These are phyloP conservation scores for Calyptommatus sinebrachiatus DNA, from an alignment of 2,113 vertebrate species.

Conservation along the genomic window DNA sequence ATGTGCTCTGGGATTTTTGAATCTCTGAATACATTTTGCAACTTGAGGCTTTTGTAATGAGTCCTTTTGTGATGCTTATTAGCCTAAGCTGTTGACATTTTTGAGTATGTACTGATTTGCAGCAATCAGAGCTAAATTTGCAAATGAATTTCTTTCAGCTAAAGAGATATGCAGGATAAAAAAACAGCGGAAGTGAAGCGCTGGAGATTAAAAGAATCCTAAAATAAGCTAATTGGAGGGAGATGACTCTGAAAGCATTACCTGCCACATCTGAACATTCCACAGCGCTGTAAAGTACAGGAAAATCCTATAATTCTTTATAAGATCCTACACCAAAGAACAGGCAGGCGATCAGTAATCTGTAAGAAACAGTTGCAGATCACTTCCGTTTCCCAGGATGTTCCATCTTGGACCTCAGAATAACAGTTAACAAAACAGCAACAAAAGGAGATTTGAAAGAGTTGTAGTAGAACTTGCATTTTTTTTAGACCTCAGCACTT, in stretches of 20 bases:
- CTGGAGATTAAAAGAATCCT: neutral
- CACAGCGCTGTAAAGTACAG: neutral
- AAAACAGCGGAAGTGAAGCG: neutral
- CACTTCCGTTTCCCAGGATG: neutral
- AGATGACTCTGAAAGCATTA: neutral
- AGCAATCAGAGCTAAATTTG: neutral
- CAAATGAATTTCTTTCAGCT: neutral
- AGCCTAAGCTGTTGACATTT: neutral
- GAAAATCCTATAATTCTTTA: neutral
- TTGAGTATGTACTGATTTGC: neutral
- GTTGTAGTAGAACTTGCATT: too few species aligned
- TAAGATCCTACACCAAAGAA: neutral
- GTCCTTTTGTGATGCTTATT: neutral
- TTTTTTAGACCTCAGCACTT: too few species aligned
- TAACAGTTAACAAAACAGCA: too few species aligned
- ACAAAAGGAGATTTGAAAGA: too few species aligned
- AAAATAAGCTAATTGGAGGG: neutral
- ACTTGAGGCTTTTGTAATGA: neutral
- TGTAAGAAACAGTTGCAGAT: neutral
- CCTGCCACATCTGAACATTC: neutral
- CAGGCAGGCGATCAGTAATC: neutral
- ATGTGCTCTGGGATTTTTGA: neutral
- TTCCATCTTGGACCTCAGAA: too few species aligned
- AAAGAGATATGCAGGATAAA: neutral
- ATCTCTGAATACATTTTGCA: slow-evolving; percentile 1